Conservation (phyloP, 2,888 invertebrate genomes). For the Willowsia nigromaculata region DNA sequence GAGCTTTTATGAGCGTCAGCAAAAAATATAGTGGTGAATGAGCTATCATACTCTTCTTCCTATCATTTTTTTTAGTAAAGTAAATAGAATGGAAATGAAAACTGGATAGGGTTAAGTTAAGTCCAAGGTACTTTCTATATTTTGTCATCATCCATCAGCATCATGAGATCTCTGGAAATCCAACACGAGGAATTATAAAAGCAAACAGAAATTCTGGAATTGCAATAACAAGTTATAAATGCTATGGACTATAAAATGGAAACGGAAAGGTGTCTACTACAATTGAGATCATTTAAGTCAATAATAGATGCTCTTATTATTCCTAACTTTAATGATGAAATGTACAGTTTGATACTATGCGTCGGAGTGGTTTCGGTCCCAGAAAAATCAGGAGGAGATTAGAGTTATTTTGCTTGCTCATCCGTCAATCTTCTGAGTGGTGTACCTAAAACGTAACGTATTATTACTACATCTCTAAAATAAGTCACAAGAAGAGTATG, state of each 20-base stretch:
- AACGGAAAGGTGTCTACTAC: background rate
- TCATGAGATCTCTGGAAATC: background rate
- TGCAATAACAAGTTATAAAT: background rate
- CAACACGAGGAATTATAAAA: constrained; percentile 6
- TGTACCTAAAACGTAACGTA: too few species aligned
- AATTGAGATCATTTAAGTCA: background rate
- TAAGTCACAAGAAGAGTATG: background rate
- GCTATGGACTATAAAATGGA: too few species aligned
- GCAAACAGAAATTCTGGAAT: constrained; percentile 8
- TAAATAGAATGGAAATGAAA: background rate
- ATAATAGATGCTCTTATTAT: background rate
- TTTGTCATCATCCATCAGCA: background rate
- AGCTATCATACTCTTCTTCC: background rate
- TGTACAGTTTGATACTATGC: background rate
- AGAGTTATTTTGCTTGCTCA: constrained; percentile 10
- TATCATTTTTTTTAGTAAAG: constrained; percentile 37
- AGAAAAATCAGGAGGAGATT: constrained; percentile 9
- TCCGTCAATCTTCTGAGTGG: background rate
- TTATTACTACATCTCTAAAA: background rate
- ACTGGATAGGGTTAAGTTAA: background rate
- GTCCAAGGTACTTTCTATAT: constrained; percentile 49
- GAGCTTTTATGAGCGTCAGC: background rate
- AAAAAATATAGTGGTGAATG: background rate
- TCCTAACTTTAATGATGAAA: background rate
- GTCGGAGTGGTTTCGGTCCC: background rate